Percentiles rank a stretch among this genome's conserved stretches.
Evolutionary conservation across 2,113 vertebrate genomes (phyloP).

Genomic region (Spea bombifrons): DNA sequence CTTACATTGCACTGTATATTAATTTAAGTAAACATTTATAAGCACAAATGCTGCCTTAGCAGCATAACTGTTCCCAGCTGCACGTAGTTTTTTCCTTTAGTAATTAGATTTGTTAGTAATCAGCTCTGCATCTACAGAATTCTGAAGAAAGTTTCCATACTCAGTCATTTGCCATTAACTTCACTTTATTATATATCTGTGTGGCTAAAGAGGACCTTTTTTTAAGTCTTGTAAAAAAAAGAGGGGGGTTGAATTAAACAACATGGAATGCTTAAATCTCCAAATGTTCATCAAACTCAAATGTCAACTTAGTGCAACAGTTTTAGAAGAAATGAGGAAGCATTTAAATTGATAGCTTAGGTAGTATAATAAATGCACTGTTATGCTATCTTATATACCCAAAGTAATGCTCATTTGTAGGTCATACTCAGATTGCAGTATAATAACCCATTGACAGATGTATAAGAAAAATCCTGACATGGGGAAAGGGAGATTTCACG

Average conservation of each 20-base stretch:
- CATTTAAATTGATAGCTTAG: not conserved
- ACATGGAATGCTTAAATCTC: not conserved
- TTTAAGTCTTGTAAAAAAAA: not conserved
- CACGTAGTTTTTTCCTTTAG: conserved; percentile 10
- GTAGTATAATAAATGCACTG: conserved; percentile 2
- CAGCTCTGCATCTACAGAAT: conserved; percentile 39
- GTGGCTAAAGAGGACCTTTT: conserved; percentile 17
- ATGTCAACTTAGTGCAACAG: not conserved
- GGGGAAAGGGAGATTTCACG: not conserved
- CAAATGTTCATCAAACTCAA: not conserved
- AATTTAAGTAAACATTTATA: conserved; percentile 40
- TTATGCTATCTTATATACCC: not conserved
- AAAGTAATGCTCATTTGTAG: conserved; percentile 5
- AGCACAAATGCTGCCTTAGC: conserved; percentile 38
- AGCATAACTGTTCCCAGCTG: conserved; percentile 43
- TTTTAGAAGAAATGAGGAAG: not conserved
- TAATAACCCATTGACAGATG: conserved; percentile 1
- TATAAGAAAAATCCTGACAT: not conserved
- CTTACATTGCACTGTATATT: conserved; percentile 42
- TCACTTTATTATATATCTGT: conserved; percentile 17
- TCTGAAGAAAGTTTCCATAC: conserved; percentile 31
- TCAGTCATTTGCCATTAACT: conserved; percentile 35
- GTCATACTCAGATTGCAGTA: conserved; percentile 4
- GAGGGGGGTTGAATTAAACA: not conserved
- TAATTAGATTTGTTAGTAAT: conserved; percentile 47